phyloP scores from a whole-genome alignment of 2,113 vertebrate genomes.

The Sinocyclocheilus anophthalmus region DNA sequence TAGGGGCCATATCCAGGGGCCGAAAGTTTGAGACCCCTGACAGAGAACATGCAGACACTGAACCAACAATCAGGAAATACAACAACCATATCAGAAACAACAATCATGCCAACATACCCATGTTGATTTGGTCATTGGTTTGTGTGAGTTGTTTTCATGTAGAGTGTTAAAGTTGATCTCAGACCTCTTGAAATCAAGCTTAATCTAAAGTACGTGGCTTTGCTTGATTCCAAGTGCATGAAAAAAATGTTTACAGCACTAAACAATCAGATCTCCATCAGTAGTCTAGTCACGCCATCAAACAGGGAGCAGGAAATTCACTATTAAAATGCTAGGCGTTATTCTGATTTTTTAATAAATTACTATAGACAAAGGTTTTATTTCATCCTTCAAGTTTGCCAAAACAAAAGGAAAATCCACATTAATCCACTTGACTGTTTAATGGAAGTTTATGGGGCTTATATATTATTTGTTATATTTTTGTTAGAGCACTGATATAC shows the following conservation, averaged over 20 bases:
- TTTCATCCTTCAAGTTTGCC: background rate
- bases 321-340: background rate
- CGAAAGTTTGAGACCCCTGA: constrained; percentile 2
- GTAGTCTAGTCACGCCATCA: background rate
- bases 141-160: background rate
- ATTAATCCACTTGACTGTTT: background rate
- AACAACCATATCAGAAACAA: background rate
- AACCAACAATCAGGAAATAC: constrained; percentile 25
- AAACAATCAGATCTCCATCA: constrained; percentile 9
- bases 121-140: constrained; percentile 63
- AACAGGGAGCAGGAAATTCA: background rate
- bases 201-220: background rate
- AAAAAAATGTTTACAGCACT: background rate
- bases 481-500: background rate
- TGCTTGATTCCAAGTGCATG: background rate
- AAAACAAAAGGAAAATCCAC: too few species aligned
- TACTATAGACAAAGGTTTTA: background rate
- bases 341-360: too few species aligned
- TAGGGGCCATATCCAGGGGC: background rate
- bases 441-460: background rate
- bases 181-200: background rate
- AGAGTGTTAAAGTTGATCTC: background rate
- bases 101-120: constrained; percentile 20
- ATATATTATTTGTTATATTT: too few species aligned
- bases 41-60: background rate